These are phyloP conservation scores for Axea sp. DNA, from an alignment of 2,888 invertebrate genomes.

Conservation along the genomic window DNA sequence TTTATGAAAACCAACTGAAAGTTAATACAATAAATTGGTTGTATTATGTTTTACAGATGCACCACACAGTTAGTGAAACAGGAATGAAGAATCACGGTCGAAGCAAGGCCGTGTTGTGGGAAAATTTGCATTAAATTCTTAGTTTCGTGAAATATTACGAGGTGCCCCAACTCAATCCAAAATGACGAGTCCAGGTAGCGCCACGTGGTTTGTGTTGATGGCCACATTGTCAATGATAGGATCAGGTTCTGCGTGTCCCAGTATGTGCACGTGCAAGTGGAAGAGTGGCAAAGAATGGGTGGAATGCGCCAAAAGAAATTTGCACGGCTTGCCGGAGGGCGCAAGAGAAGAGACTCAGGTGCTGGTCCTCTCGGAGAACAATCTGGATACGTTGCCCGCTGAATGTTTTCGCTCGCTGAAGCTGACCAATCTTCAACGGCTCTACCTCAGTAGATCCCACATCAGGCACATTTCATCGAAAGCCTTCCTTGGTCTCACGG, in stretches of 20 bases:
- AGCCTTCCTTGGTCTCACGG: slow-evolving; percentile 91
- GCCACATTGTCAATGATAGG: slow-evolving; percentile 27
- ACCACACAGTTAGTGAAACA: neutral
- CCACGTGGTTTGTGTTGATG: slow-evolving; percentile 22
- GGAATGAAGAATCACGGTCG: slow-evolving; percentile 47
- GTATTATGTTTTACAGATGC: slow-evolving; percentile 4
- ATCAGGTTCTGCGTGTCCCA: slow-evolving; percentile 82
- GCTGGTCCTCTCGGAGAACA: slow-evolving; percentile 91
- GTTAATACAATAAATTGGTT: too few relatives aligned
- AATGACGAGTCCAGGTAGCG: slow-evolving; percentile 19
- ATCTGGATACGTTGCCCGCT: slow-evolving; percentile 87
- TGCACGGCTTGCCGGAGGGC: slow-evolving; percentile 88
- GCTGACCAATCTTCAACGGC: slow-evolving; percentile 91
- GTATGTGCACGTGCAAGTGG: slow-evolving; percentile 93
- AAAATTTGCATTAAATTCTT: slow-evolving; percentile 6
- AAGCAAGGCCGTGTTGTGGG: slow-evolving; percentile 44
- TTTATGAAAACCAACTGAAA: too few relatives aligned
- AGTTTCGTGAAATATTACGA: neutral
- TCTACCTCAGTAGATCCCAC: slow-evolving; percentile 89
- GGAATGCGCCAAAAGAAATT: slow-evolving; percentile 89
- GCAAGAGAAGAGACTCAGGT: slow-evolving; percentile 93
- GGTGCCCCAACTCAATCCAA: neutral
- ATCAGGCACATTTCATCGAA: slow-evolving; percentile 88
- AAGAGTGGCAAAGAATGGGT: slow-evolving; percentile 95
- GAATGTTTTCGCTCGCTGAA: slow-evolving; percentile 90